Conservation (phyloP, 2,797 vertebrate genomes). For the Scomberomorus guttatus region DNA sequence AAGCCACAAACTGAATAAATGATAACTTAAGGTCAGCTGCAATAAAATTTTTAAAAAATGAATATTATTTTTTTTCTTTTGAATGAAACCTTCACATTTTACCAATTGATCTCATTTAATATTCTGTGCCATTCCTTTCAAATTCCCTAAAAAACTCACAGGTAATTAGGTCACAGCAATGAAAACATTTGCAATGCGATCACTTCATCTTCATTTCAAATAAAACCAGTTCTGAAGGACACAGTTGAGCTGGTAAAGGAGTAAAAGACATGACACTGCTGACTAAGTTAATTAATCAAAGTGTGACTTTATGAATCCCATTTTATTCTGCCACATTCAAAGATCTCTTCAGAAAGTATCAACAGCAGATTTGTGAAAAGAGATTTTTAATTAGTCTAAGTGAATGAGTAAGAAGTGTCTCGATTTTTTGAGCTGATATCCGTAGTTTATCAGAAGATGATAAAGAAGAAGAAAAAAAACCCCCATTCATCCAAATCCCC, state of each 20-base stretch:
- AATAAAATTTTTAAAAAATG: constrained; percentile 4
- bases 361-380: constrained; percentile 70
- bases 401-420: constrained; percentile 69
- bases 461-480: constrained; percentile 55
- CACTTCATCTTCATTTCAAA: constrained; percentile 48
- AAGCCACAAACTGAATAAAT: background rate
- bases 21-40: constrained; percentile 10
- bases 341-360: constrained; percentile 70
- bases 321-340: constrained; percentile 67
- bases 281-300: constrained; percentile 69
- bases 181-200: constrained; percentile 51
- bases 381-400: constrained; percentile 77
- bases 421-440: constrained; percentile 72
- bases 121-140: constrained; percentile 20
- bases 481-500: constrained; percentile 79
- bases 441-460: constrained; percentile 78
- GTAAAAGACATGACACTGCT: constrained; percentile 56
- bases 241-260: constrained; percentile 44
- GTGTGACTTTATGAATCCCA: constrained; percentile 60
- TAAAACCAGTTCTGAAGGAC: constrained; percentile 63
- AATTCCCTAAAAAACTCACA: constrained; percentile 34
- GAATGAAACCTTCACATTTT: constrained; percentile 32
- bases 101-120: constrained; percentile 46
- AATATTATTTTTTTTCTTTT: constrained; percentile 11
- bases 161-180: constrained; percentile 64